Percentiles rank a stretch among this genome's conserved stretches.
Evolutionary conservation across 2,888 invertebrate genomes (phyloP).

Genomic region (Archips xylosteana): DNA sequence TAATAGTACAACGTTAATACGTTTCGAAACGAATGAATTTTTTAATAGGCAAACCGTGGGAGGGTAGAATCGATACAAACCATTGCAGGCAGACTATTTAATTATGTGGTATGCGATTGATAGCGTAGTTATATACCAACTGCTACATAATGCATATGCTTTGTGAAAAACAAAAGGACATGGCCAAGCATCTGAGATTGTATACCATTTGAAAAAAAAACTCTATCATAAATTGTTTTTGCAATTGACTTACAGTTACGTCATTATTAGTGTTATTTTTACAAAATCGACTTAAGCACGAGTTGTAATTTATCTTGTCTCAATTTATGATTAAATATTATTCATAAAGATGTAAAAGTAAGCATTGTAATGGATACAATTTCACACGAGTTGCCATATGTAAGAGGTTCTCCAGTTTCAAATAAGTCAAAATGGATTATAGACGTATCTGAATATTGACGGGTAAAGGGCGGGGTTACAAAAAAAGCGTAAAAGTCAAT

Average conservation of each 20-base stretch:
- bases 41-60: conserved; percentile 78
- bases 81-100: conserved; percentile 64
- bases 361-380: neutral
- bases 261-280: neutral
- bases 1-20: conserved; percentile 10
- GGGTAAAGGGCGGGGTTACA: neutral
- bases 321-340: too few relatives aligned
- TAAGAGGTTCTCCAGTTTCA: neutral
- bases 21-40: conserved; percentile 75
- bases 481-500: neutral
- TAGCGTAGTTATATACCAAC: conserved; percentile 3
- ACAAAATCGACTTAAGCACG: too few relatives aligned
- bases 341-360: too few relatives aligned
- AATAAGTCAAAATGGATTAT: neutral
- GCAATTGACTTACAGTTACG: neutral
- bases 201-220: neutral
- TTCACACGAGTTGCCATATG: neutral
- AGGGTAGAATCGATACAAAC: conserved; percentile 80
- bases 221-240: neutral
- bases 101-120: conserved; percentile 18
- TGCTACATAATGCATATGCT: neutral
- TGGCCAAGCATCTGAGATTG: neutral
- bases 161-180: neutral
- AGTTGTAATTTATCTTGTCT: too few relatives aligned
- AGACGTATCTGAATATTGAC: neutral